Conservation (phyloP, 2,797 vertebrate species). For the Pipistrellus pipistrellus region DNA sequence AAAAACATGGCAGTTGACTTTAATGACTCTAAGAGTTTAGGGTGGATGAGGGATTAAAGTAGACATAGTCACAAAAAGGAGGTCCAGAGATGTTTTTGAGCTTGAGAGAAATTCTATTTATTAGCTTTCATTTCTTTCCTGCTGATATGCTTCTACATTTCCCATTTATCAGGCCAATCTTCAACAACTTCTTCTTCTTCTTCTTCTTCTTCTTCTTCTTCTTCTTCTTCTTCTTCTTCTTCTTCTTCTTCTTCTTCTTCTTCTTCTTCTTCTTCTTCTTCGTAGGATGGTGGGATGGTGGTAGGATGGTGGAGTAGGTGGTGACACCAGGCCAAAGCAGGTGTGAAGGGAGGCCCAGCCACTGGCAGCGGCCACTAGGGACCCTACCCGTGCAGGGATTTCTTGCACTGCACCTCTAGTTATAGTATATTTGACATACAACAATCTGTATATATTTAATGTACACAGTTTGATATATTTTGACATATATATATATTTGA, state of each 20-base stretch:
- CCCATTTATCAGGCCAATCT: background rate
- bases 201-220: too few species aligned
- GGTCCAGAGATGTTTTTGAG: background rate
- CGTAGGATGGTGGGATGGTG: too few species aligned
- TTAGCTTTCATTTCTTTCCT: background rate
- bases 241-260: too few species aligned
- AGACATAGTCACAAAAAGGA: background rate
- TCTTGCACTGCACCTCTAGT: too few species aligned
- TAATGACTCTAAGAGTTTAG: background rate
- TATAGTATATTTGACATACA: background rate
- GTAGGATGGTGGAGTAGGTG: too few species aligned
- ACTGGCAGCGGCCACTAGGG: too few species aligned
- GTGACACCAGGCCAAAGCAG: too few species aligned
- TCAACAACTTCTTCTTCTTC: too few species aligned
- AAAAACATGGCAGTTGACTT: background rate
- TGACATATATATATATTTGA: background rate
- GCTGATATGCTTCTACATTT: background rate
- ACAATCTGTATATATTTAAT: background rate
- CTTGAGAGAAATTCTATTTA: conserved; percentile 22
- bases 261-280: too few species aligned
- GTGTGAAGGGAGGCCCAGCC: too few species aligned
- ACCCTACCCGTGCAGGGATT: too few species aligned
- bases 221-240: too few species aligned
- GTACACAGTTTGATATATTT: background rate
- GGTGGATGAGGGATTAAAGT: background rate